Percentiles rank a stretch among this genome's conserved stretches.
Evolutionary conservation across 2,888 invertebrate species (phyloP).

Genomic region (Harmothoe impar): DNA sequence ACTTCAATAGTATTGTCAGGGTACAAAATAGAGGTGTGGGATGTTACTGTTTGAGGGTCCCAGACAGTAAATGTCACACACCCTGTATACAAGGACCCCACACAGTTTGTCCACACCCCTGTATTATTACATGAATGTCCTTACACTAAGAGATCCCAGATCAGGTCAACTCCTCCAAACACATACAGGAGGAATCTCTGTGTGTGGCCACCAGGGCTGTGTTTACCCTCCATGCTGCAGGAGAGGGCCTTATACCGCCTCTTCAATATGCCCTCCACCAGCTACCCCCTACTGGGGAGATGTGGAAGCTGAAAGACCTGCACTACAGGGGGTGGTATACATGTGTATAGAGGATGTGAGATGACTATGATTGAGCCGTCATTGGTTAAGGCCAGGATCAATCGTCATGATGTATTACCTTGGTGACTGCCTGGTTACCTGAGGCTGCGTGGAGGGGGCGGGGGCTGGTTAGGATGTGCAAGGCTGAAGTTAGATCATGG

Average conservation of each 20-base stretch:
- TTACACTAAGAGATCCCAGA: no score
- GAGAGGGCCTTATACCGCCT: background rate
- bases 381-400: background rate
- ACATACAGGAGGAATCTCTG: background rate
- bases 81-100: no score
- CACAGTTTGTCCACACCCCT: no score
- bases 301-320: background rate
- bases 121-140: no score
- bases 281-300: background rate
- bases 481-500: no score
- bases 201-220: background rate
- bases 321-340: background rate
- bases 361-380: conserved; percentile 12
- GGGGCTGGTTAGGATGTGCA: no score
- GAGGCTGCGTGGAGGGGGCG: no score
- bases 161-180: background rate
- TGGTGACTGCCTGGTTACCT: no score
- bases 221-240: background rate
- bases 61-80: no score
- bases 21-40: no score
- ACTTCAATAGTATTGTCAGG: no score
- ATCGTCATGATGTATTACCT: background rate
- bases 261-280: background rate
- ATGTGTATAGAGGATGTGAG: background rate
- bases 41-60: no score